Evolutionary conservation across 2,113 vertebrate species (phyloP).

Genomic region (Aplodontia rufa): DNA sequence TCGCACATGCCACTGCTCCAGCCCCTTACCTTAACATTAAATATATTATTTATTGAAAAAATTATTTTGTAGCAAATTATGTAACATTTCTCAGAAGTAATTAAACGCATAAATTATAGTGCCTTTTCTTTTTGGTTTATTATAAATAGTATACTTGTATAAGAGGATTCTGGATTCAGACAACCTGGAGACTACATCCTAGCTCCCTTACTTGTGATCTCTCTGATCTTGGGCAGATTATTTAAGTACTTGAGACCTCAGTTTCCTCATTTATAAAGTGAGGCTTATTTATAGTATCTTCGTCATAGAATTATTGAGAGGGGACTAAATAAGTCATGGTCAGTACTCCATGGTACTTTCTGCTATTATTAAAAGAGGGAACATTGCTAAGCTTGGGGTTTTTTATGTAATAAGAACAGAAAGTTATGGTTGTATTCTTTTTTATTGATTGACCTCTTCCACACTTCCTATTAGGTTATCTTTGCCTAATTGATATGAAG

Average conservation of each 20-base stretch:
- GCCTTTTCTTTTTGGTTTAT: not conserved
- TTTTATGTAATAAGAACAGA: not conserved
- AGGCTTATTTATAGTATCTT: not conserved
- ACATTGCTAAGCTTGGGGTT: not conserved
- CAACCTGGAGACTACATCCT: not conserved
- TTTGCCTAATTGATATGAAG: not conserved
- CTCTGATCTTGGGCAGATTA: not conserved
- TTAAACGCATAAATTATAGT: not conserved
- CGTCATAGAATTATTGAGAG: not conserved
- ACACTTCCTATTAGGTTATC: not conserved
- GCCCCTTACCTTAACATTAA: slow-evolving; percentile 2
- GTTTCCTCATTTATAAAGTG: not conserved
- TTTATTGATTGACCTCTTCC: not conserved
- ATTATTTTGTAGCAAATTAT: not conserved
- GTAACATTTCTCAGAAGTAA: not conserved
- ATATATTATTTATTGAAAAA: not conserved
- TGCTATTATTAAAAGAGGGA: not conserved
- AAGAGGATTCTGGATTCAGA: not conserved
- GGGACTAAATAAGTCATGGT: not conserved
- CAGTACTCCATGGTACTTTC: not conserved
- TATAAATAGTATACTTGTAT: not conserved
- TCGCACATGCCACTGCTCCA: too few relatives aligned
- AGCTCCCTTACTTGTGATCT: not conserved
- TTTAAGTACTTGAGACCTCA: not conserved
- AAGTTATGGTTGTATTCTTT: not conserved